Evolutionary conservation across 2,888 invertebrate genomes (phyloP).

Genomic region (Plemyria rubiginata): DNA sequence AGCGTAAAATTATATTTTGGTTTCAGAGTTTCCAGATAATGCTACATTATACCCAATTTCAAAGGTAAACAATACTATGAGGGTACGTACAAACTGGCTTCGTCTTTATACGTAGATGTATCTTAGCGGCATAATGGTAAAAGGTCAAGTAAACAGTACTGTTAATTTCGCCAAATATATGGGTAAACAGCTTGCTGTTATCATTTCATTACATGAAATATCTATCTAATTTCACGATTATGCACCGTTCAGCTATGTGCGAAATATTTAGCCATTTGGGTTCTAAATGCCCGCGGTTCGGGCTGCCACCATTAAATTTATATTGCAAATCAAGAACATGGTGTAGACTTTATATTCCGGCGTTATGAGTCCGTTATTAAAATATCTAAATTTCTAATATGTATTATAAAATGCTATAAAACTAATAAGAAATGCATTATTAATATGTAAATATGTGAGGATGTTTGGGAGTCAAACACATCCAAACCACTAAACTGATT

Average conservation of each 20-base stretch:
- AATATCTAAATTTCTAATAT: too few species aligned
- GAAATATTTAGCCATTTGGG: not conserved
- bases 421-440: too few species aligned
- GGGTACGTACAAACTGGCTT: conserved; percentile 20
- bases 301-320: too few species aligned
- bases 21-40: conserved; percentile 52
- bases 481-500: too few species aligned
- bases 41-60: conserved; percentile 60
- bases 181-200: conserved; percentile 38
- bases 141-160: conserved; percentile 49
- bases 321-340: too few species aligned
- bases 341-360: too few species aligned
- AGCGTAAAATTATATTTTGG: conserved; percentile 58
- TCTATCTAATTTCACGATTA: not conserved
- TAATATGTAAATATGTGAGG: too few species aligned
- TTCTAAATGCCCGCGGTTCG: not conserved
- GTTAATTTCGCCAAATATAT: conserved; percentile 44
- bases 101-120: conserved; percentile 41
- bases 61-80: conserved; percentile 58
- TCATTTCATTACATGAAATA: conserved; percentile 36
- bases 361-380: too few species aligned
- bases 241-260: not conserved
- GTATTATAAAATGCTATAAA: too few species aligned
- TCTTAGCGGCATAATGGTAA: conserved; percentile 42
- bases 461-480: too few species aligned